These are phyloP conservation scores for Neotoma lepida DNA, from an alignment of 2,113 vertebrate species.

Conservation along the genomic window DNA sequence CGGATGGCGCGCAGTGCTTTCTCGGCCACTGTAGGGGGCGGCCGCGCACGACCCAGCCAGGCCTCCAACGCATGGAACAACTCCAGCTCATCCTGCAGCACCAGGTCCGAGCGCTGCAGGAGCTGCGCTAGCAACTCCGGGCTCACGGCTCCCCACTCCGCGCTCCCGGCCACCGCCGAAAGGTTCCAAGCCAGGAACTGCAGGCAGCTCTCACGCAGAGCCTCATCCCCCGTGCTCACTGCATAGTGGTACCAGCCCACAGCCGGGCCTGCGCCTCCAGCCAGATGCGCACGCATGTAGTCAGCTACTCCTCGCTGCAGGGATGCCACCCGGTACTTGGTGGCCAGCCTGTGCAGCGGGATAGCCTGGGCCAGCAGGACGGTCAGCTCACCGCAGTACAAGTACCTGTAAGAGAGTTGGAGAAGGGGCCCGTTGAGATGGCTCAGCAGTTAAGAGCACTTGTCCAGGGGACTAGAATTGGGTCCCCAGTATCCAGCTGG, in stretches of 20 bases:
- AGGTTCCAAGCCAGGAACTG: constrained; percentile 97
- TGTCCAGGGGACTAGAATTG: no score
- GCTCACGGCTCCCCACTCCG: constrained; percentile 91
- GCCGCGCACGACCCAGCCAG: constrained; percentile 90
- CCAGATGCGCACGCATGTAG: constrained; percentile 94
- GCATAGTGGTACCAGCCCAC: constrained; percentile 97
- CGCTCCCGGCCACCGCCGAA: constrained; percentile 89
- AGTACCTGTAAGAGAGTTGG: constrained; percentile 87
- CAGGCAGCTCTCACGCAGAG: constrained; percentile 91
- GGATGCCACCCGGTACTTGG: constrained; percentile 90
- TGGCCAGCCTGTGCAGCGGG: constrained; percentile 92
- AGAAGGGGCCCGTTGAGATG: not conserved
- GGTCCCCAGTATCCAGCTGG: no score
- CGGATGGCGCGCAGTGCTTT: constrained; percentile 91
- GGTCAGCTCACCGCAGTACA: constrained; percentile 94
- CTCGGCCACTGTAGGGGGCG: constrained; percentile 86
- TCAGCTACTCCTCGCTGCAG: constrained; percentile 92
- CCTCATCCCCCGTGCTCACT: constrained; percentile 84
- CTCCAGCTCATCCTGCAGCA: constrained; percentile 94
- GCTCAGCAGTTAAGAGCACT: not conserved
- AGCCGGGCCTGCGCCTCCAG: constrained; percentile 88
- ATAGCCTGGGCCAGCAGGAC: constrained; percentile 92
- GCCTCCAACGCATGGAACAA: constrained; percentile 92
- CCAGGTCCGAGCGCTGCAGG: constrained; percentile 93
- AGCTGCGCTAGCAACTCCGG: constrained; percentile 90